Percentiles rank a stretch among this genome's conserved stretches.
Evolutionary conservation across 2,888 invertebrate genomes (phyloP).

Genomic region (Drosophila lutescens): DNA sequence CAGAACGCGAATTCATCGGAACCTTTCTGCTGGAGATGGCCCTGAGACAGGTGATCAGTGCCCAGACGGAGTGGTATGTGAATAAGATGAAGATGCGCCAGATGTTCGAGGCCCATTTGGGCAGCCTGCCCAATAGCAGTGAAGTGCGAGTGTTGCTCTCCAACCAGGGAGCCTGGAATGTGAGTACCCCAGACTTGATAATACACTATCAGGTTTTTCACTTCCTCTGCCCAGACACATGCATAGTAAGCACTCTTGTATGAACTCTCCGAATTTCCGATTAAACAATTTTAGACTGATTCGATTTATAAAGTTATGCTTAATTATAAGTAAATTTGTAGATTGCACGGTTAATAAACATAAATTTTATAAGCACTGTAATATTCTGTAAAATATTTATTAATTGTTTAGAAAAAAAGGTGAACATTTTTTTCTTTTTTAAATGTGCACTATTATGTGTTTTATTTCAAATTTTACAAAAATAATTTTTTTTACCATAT

Average conservation of each 20-base stretch:
- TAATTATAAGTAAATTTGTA: no score
- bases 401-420: no score
- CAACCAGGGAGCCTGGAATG: conserved; percentile 55
- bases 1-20: conserved; percentile 72
- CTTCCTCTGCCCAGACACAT: background rate
- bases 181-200: conserved; percentile 49
- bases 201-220: background rate
- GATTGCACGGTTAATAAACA: no score
- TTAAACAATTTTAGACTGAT: no score
- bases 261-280: background rate
- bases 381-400: no score
- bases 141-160: conserved; percentile 39
- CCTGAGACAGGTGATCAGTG: conserved; percentile 54
- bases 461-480: no score
- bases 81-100: conserved; percentile 55
- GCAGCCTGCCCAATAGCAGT: conserved; percentile 8
- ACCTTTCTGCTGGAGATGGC: conserved; percentile 67
- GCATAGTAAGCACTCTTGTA: background rate
- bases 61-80: conserved; percentile 61
- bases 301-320: no score
- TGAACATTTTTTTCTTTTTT: no score
- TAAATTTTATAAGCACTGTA: no score
- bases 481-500: no score
- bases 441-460: no score
- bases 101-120: conserved; percentile 52